Conservation (phyloP, 1,140 invertebrate species). For the Trachymyrmex septentrionalis region DNA sequence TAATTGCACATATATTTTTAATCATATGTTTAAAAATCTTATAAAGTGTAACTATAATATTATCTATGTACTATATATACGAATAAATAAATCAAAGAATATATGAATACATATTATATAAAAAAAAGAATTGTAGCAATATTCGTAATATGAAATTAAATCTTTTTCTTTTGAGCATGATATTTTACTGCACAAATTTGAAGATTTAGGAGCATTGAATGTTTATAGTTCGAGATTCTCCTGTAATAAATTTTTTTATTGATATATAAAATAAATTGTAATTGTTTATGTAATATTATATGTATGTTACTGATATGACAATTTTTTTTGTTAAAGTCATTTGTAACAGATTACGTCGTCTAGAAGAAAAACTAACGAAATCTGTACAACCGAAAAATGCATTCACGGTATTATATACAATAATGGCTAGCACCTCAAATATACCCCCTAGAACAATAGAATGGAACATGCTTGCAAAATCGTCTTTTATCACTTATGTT, state of each 20-base stretch:
- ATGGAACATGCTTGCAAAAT: slow-evolving; percentile 77
- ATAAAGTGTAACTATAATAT: too few relatives aligned
- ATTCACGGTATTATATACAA: slow-evolving; percentile 94
- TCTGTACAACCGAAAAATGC: slow-evolving; percentile 93
- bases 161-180: slow-evolving; percentile 78
- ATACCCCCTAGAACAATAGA: slow-evolving; percentile 83
- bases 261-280: slow-evolving; percentile 62
- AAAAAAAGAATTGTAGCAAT: neutral
- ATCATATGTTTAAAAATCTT: too few relatives aligned
- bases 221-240: slow-evolving; percentile 63
- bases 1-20: too few relatives aligned
- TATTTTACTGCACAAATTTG: slow-evolving; percentile 86
- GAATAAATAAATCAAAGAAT: neutral
- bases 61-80: too few relatives aligned
- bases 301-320: slow-evolving; percentile 30
- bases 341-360: slow-evolving; percentile 86
- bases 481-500: slow-evolving; percentile 84
- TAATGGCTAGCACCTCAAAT: slow-evolving; percentile 88
- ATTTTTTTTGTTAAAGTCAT: slow-evolving; percentile 82
- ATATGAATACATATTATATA: neutral
- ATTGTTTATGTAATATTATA: slow-evolving; percentile 21
- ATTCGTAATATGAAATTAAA: neutral
- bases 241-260: slow-evolving; percentile 77
- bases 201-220: slow-evolving; percentile 74
- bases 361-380: slow-evolving; percentile 89